Conservation (phyloP, 2,797 vertebrate species). For the Rhynchotus rufescens region DNA sequence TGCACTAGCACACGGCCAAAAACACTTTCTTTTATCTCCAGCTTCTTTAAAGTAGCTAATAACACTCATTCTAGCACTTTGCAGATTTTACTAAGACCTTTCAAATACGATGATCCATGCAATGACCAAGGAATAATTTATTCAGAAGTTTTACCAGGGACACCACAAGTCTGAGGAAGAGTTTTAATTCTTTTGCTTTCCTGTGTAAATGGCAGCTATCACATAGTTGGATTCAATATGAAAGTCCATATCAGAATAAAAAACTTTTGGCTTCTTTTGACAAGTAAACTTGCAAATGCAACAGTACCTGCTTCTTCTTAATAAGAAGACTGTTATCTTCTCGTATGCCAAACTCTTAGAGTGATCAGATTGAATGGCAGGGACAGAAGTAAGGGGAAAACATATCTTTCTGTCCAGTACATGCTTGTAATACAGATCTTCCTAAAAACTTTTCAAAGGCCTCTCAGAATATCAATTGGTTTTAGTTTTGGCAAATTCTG, state of each 20-base stretch:
- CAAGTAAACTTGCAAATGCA: background rate
- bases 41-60: background rate
- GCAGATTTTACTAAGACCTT: background rate
- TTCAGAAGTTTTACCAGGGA: background rate
- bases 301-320: background rate
- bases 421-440: background rate
- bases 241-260: background rate
- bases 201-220: background rate
- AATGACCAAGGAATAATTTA: background rate
- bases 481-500: constrained; percentile 31
- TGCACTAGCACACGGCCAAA: background rate
- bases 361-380: background rate
- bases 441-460: background rate
- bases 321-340: background rate
- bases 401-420: background rate
- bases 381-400: background rate
- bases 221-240: background rate
- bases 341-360: accelerated
- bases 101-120: background rate
- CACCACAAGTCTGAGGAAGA: background rate
- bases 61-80: background rate
- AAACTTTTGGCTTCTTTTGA: background rate
- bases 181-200: background rate
- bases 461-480: background rate
- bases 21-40: background rate